Evolutionary conservation across 2,797 vertebrate genomes (phyloP).

Genomic region (Leuciscus waleckii): DNA sequence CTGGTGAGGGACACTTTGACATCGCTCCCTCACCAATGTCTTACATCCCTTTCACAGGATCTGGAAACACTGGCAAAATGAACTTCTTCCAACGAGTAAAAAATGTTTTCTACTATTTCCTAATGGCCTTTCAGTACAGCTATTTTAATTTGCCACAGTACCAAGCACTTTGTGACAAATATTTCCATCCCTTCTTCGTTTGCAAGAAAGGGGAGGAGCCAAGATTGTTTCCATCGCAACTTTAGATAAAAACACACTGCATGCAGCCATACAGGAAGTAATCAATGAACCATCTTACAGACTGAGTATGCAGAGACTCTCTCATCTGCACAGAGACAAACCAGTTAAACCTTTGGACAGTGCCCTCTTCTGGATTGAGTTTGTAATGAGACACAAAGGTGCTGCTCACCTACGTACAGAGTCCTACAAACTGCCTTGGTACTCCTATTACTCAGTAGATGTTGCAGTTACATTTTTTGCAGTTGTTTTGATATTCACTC

Average conservation of each 20-base stretch:
- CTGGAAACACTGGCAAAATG: constrained; percentile 29
- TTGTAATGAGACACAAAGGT: constrained; percentile 57
- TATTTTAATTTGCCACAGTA: constrained; percentile 30
- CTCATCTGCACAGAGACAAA: constrained; percentile 47
- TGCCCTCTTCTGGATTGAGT: constrained; percentile 56
- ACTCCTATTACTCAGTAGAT: constrained; percentile 39
- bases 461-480: not conserved
- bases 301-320: constrained; percentile 39
- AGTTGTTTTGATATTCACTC: not conserved
- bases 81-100: constrained; percentile 24
- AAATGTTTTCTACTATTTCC: constrained; percentile 16
- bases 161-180: constrained; percentile 53
- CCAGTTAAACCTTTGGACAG: constrained; percentile 46
- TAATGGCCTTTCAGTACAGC: not conserved
- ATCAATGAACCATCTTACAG: constrained; percentile 39
- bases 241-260: constrained; percentile 2
- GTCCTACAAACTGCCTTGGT: constrained; percentile 56
- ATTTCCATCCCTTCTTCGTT: constrained; percentile 31
- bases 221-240: not conserved
- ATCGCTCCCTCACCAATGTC: constrained; percentile 32
- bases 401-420: constrained; percentile 55
- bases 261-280: constrained; percentile 24
- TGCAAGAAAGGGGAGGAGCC: constrained; percentile 32
- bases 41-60: constrained; percentile 30
- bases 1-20: constrained; percentile 38